Conservation (phyloP, 2,797 vertebrate genomes). For the Sebastes iracundus region DNA sequence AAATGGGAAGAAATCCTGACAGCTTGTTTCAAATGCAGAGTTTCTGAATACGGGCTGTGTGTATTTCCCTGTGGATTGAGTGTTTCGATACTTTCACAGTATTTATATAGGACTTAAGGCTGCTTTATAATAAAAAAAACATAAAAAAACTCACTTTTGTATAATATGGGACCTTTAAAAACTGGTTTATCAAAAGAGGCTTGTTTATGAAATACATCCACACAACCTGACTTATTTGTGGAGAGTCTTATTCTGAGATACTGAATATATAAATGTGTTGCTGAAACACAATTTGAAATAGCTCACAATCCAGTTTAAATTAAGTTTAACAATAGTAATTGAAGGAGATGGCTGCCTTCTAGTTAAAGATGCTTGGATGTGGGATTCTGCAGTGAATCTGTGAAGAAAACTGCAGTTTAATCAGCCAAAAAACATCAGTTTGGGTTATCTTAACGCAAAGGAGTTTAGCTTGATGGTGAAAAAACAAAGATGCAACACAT, state of each 20-base stretch:
- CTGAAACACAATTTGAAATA: neutral
- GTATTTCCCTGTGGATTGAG: no score
- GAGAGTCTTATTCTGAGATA: neutral
- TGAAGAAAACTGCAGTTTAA: neutral
- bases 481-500: neutral
- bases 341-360: neutral
- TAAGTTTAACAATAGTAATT: rapidly evolving
- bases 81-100: no score
- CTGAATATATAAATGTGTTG: neutral
- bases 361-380: neutral
- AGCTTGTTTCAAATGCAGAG: no score
- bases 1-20: no score
- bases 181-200: neutral
- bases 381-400: neutral
- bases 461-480: neutral
- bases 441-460: neutral
- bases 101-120: no score
- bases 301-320: neutral
- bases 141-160: no score
- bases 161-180: neutral
- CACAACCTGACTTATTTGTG: neutral
- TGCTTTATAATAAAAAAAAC: no score
- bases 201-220: neutral
- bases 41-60: no score
- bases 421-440: neutral